phyloP scores from a whole-genome alignment of 1,140 invertebrate genomes.

The Drosophila jambulina region DNA sequence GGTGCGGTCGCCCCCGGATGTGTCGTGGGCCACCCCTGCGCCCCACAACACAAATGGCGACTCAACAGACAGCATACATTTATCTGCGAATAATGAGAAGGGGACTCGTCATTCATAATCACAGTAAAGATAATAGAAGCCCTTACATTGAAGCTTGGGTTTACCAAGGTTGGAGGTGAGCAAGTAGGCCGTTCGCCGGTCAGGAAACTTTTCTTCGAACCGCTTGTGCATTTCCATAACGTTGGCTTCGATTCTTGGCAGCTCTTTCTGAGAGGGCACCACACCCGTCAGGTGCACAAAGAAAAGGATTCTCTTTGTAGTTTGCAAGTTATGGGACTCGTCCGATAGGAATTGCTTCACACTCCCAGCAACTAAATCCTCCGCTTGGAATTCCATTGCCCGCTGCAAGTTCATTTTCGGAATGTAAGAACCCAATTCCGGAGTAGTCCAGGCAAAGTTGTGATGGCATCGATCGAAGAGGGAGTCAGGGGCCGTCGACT shows the following conservation, averaged over 20 bases:
- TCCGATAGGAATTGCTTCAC: slow-evolving; percentile 90
- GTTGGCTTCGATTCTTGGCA: slow-evolving; percentile 91
- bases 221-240: slow-evolving; percentile 89
- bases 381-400: slow-evolving; percentile 87
- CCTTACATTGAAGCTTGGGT: slow-evolving; percentile 90
- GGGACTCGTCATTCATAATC: background rate
- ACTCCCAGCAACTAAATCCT: slow-evolving; percentile 95
- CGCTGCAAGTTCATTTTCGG: slow-evolving; percentile 86
- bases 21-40: slow-evolving; percentile 88
- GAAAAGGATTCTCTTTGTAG: slow-evolving; percentile 90
- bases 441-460: slow-evolving; percentile 94
- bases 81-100: slow-evolving; percentile 89
- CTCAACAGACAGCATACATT: slow-evolving; percentile 94
- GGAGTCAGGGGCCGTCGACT: slow-evolving; percentile 95
- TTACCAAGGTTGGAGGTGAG: slow-evolving; percentile 98
- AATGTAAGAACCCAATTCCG: slow-evolving; percentile 91
- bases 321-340: slow-evolving; percentile 81
- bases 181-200: slow-evolving; percentile 93
- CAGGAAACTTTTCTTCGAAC: slow-evolving; percentile 91
- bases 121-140: background rate
- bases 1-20: slow-evolving; percentile 12
- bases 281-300: slow-evolving; percentile 97
- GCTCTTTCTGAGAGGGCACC: slow-evolving; percentile 92
- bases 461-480: slow-evolving; percentile 93
- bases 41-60: slow-evolving; percentile 98